Percentiles rank a stretch among this genome's conserved stretches.
phyloP scores from a whole-genome alignment of 2,888 invertebrate genomes.

The Masnerella sp. region DNA sequence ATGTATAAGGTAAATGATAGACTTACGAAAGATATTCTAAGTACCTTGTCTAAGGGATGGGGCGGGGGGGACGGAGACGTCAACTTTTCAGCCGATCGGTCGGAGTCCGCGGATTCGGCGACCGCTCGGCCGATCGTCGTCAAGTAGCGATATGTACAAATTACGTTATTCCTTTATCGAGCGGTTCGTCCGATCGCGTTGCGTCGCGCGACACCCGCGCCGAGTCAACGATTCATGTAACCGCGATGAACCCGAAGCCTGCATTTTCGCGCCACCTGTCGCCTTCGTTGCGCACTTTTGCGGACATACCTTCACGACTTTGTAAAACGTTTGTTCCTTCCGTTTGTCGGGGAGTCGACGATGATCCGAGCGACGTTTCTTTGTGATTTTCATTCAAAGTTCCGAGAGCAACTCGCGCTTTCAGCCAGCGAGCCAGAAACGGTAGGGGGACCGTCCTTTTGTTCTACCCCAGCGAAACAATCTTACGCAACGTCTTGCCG shows the following conservation, averaged over 20 bases:
- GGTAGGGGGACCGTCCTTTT: constrained; percentile 27
- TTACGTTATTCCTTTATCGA: no score
- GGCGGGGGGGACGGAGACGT: no score
- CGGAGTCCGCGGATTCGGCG: no score
- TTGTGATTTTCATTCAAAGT: constrained; percentile 45
- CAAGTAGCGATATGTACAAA: no score
- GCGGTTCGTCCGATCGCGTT: no score
- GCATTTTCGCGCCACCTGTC: no score
- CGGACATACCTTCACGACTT: constrained; percentile 20
- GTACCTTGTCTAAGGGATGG: constrained; percentile 71
- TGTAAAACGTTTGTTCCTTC: constrained; percentile 42
- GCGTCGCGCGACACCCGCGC: no score
- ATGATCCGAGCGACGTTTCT: constrained; percentile 26
- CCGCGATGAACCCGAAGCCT: neutral
- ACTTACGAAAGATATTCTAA: constrained; percentile 73
- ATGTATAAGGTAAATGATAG: constrained; percentile 72
- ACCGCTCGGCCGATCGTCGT: constrained; percentile 8
- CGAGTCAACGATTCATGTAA: no score
- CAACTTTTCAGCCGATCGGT: constrained; percentile 3
- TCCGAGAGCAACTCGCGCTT: constrained; percentile 48
- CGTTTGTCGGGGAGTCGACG: constrained; percentile 43
- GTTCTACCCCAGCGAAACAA: no score
- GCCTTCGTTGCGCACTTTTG: no score
- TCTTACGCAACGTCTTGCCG: no score
- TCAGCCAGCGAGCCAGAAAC: constrained; percentile 36